Conservation (phyloP, 2,797 vertebrate species). For the Leuciscus waleckii region DNA sequence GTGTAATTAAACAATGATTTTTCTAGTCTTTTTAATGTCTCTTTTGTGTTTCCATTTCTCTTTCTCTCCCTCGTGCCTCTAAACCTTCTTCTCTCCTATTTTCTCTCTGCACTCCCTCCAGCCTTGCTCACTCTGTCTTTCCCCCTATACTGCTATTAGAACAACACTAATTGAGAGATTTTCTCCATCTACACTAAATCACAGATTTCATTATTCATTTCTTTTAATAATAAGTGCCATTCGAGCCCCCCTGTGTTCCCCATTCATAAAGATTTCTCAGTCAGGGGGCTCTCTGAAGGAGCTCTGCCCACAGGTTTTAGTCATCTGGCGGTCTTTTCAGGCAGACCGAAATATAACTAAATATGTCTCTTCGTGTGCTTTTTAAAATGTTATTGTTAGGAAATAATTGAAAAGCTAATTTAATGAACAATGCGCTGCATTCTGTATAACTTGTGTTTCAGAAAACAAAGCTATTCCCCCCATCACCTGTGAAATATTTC, state of each 20-base stretch:
- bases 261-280: conserved; percentile 39
- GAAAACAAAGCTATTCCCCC: background rate
- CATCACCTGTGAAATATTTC: conserved; percentile 29
- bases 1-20: conserved; percentile 61
- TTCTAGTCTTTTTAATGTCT: conserved; percentile 47
- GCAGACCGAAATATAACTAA: conserved; percentile 1
- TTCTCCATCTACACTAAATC: conserved; percentile 31
- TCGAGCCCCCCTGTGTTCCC: conserved; percentile 4
- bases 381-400: background rate
- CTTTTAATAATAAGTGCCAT: conserved; percentile 28
- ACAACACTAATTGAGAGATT: conserved; percentile 38
- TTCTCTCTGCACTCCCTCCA: conserved; percentile 13
- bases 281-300: conserved; percentile 7
- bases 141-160: background rate
- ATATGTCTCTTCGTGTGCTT: background rate
- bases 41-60: conserved; percentile 44
- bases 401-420: conserved; percentile 5
- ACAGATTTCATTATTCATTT: conserved; percentile 44
- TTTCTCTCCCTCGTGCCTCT: background rate
- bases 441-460: background rate
- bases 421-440: background rate
- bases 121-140: background rate
- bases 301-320: conserved; percentile 17
- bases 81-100: conserved; percentile 1
- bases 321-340: background rate